Evolutionary conservation across 2,113 vertebrate genomes (phyloP), one percentile per base, ranked within the genome.

Genomic region (Rana temporaria): DNA sequence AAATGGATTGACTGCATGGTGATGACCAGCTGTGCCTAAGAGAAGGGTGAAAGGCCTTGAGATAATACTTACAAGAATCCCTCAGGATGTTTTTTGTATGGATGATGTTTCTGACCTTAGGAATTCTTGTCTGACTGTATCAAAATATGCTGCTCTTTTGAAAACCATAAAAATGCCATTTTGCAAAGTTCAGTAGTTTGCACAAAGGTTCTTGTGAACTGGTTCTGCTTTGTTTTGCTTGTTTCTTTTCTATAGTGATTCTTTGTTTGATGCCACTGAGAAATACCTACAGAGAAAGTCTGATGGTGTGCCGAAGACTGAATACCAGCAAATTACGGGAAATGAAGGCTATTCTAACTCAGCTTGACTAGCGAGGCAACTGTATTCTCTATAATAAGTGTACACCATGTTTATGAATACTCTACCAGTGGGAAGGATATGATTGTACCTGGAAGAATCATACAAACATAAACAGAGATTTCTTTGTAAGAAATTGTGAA

Each of bases 1-100:
- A 86, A 92, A 90, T 85, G 81, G 89, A 91, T 90, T 92, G 89
- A 91, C 87, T 84, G 86, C 57, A 48, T 76, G 79, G 14, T 87
- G 90, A 89, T 4, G 85, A 87, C 84, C 85, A 89, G 85, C 78
- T 30, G 73, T 82, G 63, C 87, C 88, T 84, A 85, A 90, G 84
- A 67, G 84, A 84, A 84, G 88, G 89, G 90, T 88, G 86, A 90
- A 88, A 90, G 88, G 53, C 88, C 89, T 87, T 83, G 0, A 84
- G 87, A 88, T 90, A 89, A 90, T 87, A 88, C 67, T 88, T 84
- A 77, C 85, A 85, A 85, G 85, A 86, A 84, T 91, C 89, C 86
- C 83, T 78, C 38, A 69, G 89, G 88, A 86, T 71, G 30, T 73
- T 90, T 88, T 48, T 86, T 85, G 84, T 87, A 89, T 88, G 91